Base-by-base conservation (phyloP, 2,113 vertebrate genomes). In the Heterocephalus glaber region DNA sequence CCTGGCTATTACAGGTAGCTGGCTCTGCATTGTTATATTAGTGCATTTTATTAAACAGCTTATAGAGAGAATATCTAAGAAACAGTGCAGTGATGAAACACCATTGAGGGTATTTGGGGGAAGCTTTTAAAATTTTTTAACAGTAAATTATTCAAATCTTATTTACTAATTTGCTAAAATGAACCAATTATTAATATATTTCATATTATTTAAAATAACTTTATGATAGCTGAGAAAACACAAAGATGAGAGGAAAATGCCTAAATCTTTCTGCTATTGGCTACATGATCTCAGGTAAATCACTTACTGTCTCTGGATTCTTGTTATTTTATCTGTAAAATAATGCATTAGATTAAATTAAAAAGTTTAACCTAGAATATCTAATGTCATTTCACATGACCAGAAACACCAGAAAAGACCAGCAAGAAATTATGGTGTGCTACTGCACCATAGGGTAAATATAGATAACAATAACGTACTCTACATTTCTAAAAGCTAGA, bases 91-190 rank as follows among this genome's bases (percentile, higher is more conserved):
- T 86, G 47, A 72, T 26, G 74, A 90, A 65, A 30, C 6, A 44
- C 5, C n/a, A 5, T 1, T n/a, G 24, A 44, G 58, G 12, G 13
- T 26, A n/a, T n/a, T n/a, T n/a, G n/a, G n/a, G n/a, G n/a, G n/a
- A n/a, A n/a, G 86, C 65, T 72, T 54, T 68, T 89, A 65, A 93
- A 65, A 2, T 35, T 84, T 72, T n/a, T 88, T 56, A 47, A 41
- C 22, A 56, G n/a, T 81, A 38, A 85, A 56, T 19, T 79, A 66
- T 49, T 86, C 5, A 83, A 79, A 24, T 76, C 41, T 58, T 44
- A 81, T 54, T 95, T 92, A 83, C 22, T 35, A 85, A 91, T 74
- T 93, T 91, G 5, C 24, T 77, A 94, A 86, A 89, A 83, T 63
- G 11, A 90, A 79, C 26, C 47, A 77, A 94, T 58, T 22, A 54